Conservation (phyloP, 2,888 invertebrate species). For the Caenorhabditis sp. region DNA sequence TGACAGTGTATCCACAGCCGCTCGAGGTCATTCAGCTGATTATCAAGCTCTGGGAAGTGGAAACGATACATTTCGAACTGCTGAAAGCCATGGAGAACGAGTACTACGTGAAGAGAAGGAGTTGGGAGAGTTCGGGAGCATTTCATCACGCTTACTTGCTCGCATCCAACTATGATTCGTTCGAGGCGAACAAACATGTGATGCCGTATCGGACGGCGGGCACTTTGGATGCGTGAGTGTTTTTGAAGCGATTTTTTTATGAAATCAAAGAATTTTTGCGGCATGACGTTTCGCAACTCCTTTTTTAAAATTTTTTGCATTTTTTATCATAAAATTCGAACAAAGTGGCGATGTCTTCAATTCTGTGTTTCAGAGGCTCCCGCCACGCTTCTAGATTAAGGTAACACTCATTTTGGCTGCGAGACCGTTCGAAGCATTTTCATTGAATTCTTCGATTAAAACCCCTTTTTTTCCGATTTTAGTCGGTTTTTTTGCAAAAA, state of each 20-base stretch:
- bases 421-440: too few species aligned
- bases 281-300: too few species aligned
- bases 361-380: too few species aligned
- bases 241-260: neutral
- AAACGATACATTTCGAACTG: conserved; percentile 28
- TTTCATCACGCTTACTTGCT: conserved; percentile 14
- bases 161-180: neutral
- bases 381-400: too few species aligned
- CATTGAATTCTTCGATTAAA: too few species aligned
- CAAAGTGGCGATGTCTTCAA: too few species aligned
- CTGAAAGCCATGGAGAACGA: conserved; percentile 34
- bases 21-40: conserved; percentile 36
- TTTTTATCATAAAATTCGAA: too few species aligned
- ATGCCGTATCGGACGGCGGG: conserved; percentile 6
- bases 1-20: conserved; percentile 15
- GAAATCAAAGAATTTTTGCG: neutral
- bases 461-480: too few species aligned
- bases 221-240: conserved; percentile 20
- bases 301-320: too few species aligned
- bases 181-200: conserved; percentile 9
- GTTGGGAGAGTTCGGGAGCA: conserved; percentile 11
- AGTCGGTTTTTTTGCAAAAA: too few species aligned
- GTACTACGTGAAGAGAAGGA: conserved; percentile 15
- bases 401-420: too few species aligned
- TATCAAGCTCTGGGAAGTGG: conserved; percentile 29